phyloP scores from a whole-genome alignment of 2,797 vertebrate genomes.

The Malurus splendens region DNA sequence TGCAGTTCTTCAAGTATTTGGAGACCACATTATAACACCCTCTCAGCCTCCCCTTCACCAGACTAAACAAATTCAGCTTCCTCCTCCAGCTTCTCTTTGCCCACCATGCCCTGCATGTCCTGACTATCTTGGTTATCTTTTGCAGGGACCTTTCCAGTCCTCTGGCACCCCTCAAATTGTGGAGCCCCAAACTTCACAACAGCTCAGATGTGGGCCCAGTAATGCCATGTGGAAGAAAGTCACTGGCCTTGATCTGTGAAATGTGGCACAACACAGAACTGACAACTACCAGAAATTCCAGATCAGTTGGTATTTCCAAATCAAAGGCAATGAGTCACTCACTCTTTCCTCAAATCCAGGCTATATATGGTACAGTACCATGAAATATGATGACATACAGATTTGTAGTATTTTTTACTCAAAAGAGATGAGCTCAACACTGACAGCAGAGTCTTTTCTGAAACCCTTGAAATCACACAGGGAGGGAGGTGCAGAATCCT shows the following conservation, averaged over 20 bases:
- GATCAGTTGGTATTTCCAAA: background rate
- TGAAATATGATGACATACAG: background rate
- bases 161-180: background rate
- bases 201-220: background rate
- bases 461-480: background rate
- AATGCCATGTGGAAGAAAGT: background rate
- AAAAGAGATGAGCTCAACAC: background rate
- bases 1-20: background rate
- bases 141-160: background rate
- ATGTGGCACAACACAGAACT: background rate
- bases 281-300: background rate
- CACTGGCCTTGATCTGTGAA: background rate
- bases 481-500: background rate
- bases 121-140: background rate
- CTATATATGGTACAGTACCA: background rate
- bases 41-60: background rate
- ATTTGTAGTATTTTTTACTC: background rate
- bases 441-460: background rate
- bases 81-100: background rate
- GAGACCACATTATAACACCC: fast-evolving
- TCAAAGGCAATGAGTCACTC: background rate
- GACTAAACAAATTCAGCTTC: background rate
- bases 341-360: background rate
- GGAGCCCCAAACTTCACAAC: background rate
- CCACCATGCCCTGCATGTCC: background rate